A percentile compares a stretch with the other conserved stretches of the same genome.
Evolutionary conservation across 2,888 invertebrate species (phyloP).

Genomic region (Catonia carolina): DNA sequence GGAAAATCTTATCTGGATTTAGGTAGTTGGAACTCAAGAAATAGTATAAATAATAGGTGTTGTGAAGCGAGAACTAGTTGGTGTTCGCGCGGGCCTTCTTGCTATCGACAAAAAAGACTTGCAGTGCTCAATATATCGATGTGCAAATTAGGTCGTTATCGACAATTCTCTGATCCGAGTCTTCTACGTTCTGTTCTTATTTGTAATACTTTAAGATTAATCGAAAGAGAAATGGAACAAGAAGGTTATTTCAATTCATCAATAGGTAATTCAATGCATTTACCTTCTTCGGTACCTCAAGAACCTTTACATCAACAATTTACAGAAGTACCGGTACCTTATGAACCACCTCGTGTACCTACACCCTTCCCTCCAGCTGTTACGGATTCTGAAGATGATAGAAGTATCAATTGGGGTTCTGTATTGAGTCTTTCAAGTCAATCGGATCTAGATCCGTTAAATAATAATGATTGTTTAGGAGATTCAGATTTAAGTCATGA

Average conservation of each 20-base stretch:
- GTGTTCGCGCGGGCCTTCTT: conserved; percentile 66
- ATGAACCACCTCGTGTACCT: conserved; percentile 39
- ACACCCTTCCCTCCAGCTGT: conserved; percentile 56
- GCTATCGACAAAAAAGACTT: conserved; percentile 77
- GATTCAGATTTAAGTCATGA: conserved; percentile 47
- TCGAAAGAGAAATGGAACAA: conserved; percentile 80
- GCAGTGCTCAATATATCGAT: conserved; percentile 88
- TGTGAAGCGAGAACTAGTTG: conserved; percentile 68
- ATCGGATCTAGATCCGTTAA: conserved; percentile 74
- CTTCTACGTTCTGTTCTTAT: conserved; percentile 85
- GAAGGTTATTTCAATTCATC: conserved; percentile 41
- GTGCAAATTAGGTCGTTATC: conserved; percentile 80
- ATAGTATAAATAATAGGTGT: conserved; percentile 45
- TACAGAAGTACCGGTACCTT: conserved; percentile 36
- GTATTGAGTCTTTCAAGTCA: conserved; percentile 80
- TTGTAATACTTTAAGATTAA: conserved; percentile 82
- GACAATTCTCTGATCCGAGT: conserved; percentile 84
- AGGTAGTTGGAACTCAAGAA: conserved; percentile 51
- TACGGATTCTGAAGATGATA: conserved; percentile 45
- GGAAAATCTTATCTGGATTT: conserved; percentile 85
- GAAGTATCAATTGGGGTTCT: conserved; percentile 87
- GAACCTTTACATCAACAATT: conserved; percentile 22
- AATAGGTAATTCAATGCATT: conserved; percentile 21
- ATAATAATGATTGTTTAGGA: conserved; percentile 60
- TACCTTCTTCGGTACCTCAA: conserved; percentile 7